Conservation (phyloP, 1,140 invertebrate species). For the Meloidogyne hapla region DNA sequence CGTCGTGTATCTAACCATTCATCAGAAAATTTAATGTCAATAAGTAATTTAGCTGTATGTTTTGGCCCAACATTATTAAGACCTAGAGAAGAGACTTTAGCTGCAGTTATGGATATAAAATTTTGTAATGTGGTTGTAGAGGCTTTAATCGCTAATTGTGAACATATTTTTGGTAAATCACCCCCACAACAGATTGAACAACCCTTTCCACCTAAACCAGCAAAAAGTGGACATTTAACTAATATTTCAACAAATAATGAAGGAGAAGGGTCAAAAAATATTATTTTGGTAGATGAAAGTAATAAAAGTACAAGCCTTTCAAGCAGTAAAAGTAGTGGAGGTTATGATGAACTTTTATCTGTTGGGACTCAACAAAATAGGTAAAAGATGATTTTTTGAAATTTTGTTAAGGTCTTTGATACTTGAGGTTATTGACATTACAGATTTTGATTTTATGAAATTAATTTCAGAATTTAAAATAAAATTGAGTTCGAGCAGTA, state of each 20-base stretch:
- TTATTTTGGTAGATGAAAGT: not conserved
- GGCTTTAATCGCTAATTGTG: constrained; percentile 87
- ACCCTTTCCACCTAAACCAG: not conserved
- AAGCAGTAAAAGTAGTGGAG: not conserved
- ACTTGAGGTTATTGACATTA: no score
- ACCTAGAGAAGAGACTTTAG: constrained; percentile 90
- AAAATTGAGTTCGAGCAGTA: no score
- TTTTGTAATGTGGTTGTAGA: constrained; percentile 97
- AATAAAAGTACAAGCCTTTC: not conserved
- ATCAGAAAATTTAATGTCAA: constrained; percentile 92
- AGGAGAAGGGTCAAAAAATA: not conserved
- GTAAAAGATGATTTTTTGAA: not conserved
- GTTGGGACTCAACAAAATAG: not conserved
- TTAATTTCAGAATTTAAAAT: no score
- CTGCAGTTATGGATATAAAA: constrained; percentile 95
- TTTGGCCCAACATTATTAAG: constrained; percentile 93
- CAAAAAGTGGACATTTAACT: not conserved
- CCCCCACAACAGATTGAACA: not conserved
- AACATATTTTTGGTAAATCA: constrained; percentile 63
- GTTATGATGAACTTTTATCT: not conserved
- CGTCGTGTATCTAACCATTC: constrained; percentile 78
- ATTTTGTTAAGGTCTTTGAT: no score
- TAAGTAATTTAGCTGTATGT: constrained; percentile 93
- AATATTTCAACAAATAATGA: not conserved
- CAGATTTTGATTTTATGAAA: no score